Conservation (phyloP, 2,113 vertebrate genomes). For the Globicephala melas region DNA sequence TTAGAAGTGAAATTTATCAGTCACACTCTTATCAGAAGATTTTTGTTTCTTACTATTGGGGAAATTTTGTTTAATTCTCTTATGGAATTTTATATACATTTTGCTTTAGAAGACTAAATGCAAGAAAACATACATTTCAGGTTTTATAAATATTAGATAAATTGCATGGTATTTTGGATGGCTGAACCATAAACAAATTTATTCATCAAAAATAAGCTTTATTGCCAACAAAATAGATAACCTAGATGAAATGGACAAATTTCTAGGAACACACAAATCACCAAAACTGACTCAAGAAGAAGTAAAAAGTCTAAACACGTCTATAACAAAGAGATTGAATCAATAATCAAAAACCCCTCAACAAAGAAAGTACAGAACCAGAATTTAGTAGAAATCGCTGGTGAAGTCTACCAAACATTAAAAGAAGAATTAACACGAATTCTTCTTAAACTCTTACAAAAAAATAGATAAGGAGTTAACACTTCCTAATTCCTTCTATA, state of each 20-base stretch:
- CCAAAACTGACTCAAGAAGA: not conserved
- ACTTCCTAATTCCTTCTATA: not conserved
- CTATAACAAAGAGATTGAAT: not conserved
- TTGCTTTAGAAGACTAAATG: slow-evolving; percentile 5
- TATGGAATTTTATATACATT: not conserved
- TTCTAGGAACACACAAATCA: not conserved
- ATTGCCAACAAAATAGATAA: not conserved
- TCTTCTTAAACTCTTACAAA: too few species aligned
- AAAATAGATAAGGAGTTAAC: too few species aligned
- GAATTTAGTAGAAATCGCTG: not conserved
- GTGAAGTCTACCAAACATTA: too few species aligned
- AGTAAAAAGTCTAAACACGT: not conserved
- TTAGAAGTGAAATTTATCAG: slow-evolving; percentile 13
- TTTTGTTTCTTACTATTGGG: not conserved
- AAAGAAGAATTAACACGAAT: too few species aligned
- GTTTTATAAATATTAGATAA: slow-evolving; percentile 24
- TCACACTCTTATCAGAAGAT: not conserved
- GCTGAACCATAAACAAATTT: not conserved
- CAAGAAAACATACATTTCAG: not conserved
- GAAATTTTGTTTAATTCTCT: not conserved
- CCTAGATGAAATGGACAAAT: not conserved
- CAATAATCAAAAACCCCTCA: not conserved
- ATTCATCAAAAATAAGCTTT: slow-evolving; percentile 45
- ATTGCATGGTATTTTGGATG: not conserved
- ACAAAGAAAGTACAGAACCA: not conserved